Base-by-base conservation (phyloP, 2,888 invertebrate genomes). In the Hanleya hanleyi region DNA sequence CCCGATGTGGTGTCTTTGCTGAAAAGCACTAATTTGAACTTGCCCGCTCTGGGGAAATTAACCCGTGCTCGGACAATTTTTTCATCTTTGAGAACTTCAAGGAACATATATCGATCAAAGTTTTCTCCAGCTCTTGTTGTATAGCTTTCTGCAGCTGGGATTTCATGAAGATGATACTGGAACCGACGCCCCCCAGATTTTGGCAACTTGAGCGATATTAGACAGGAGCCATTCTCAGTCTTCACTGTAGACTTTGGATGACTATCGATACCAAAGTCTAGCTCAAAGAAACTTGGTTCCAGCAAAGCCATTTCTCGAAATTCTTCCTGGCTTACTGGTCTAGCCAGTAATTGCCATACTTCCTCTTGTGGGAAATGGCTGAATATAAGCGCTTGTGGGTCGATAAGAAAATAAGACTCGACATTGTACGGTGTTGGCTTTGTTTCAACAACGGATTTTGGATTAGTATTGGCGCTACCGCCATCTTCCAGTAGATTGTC, bases 381-480 rank as follows among this genome's bases (percentile, higher is more conserved):
- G 41, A 81, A 77, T 35, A 79, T 76, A n/a, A 83, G 73, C 57
- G 81, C 79, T 61, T 83, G 81, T 9, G 83, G 83, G 64, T 83
- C 83, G 26, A 81, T 81, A 64, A 83, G 69, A 38, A 83, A 83
- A 67, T 81, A 83, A 69, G 80, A 83, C 32, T 83, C 83, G n/a
- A 78, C 80, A 57, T 57, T 29, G 32, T 57, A 57, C 15, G 57
- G 29, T 32, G 29, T 57, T 4, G 15, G 12, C 57, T 22, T 26
- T 29, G 22, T n/a, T n/a, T n/a, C n/a, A n/a, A n/a, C n/a, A n/a
- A n/a, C n/a, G n/a, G n/a, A n/a, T n/a, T n/a, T n/a, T n/a, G n/a
- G n/a, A n/a, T n/a, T n/a, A n/a, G n/a, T n/a, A n/a, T n/a, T n/a
- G n/a, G n/a, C n/a, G n/a, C n/a, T n/a, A n/a, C n/a, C n/a, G n/a